Evolutionary conservation across 2,797 vertebrate species (phyloP).

Genomic region (Enteromius radiatus): DNA sequence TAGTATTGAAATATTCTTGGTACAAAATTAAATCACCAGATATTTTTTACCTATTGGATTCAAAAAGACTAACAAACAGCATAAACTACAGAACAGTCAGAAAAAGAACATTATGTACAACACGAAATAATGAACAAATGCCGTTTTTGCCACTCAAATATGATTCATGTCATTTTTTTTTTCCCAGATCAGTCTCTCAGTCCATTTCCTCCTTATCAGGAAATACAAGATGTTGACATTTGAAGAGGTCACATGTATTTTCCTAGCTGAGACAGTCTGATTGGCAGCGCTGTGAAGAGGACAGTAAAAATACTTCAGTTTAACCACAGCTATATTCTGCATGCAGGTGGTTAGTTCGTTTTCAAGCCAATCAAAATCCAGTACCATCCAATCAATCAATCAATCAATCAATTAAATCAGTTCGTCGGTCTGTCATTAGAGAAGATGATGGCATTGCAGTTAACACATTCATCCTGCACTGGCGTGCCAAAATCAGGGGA

Average conservation of each 20-base stretch:
- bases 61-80: neutral
- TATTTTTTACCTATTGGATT: neutral
- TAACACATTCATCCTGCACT: conserved; percentile 18
- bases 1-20: neutral
- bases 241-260: conserved; percentile 77
- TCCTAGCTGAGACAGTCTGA: conserved; percentile 85
- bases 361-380: conserved; percentile 5
- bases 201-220: conserved; percentile 52
- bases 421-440: neutral
- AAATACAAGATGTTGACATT: conserved; percentile 39
- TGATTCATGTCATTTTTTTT: conserved; percentile 28
- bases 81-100: neutral
- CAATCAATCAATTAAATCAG: neutral
- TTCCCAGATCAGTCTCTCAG: conserved; percentile 1
- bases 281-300: conserved; percentile 81
- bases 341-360: neutral
- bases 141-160: neutral
- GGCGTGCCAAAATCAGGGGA: conserved; percentile 17
- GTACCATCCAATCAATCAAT: neutral
- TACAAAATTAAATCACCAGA: neutral
- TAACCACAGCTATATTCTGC: neutral
- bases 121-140: conserved; percentile 8
- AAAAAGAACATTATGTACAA: conserved; percentile 30
- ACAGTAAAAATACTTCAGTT: conserved; percentile 57
- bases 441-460: conserved; percentile 16